Base-by-base conservation (phyloP, 2,888 invertebrate species). In the Aporophyla nigra region DNA sequence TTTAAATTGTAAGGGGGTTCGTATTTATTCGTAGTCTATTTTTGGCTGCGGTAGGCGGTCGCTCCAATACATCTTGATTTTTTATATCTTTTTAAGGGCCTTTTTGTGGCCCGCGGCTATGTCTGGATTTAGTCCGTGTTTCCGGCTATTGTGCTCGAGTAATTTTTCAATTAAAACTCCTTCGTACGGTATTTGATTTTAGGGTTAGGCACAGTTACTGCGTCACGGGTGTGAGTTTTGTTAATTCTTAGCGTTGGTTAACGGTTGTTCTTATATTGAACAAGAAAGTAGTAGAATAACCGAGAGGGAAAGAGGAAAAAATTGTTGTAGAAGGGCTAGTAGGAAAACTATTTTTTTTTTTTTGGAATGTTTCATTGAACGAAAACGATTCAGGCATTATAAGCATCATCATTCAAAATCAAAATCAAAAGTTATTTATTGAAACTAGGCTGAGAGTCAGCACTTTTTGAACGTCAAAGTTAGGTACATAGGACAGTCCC, bases 41-140 rank as follows among this genome's bases (percentile, higher is more conserved):
- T 96, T 95, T 96, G 95, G 93, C 95, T 96, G 96, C 95, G 96
- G 96, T 96, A 96, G 96, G 96, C 96, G 96, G 96, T 94, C 93
- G 95, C 93, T 94, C 93, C 92, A 93, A 93, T 95, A 94, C 92
- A 93, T 90, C 91, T 91, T 88, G 90, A 85, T 92, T 95, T 95
- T 95, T 94, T 93, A 91, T 91, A 88, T 90, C 91, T 92, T 93
- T 94, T 93, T 92, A 91, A 89, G 90, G 91, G 87, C 87, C 91
- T 94, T 95, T 95, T 95, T 93, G 94, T 94, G 91, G 91, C 92
- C 91, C 87, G 92, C 90, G 92, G 93, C 93, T 89, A 91, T 90
- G 93, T 93, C 93, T 95, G 94, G 92, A 92, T 94, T 93, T 92
- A 93, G 92, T 84, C 93, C 94, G 93, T 93, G 91, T 93, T 95